Conservation (phyloP, 1,140 invertebrate species). For the Drosophila guanche region DNA sequence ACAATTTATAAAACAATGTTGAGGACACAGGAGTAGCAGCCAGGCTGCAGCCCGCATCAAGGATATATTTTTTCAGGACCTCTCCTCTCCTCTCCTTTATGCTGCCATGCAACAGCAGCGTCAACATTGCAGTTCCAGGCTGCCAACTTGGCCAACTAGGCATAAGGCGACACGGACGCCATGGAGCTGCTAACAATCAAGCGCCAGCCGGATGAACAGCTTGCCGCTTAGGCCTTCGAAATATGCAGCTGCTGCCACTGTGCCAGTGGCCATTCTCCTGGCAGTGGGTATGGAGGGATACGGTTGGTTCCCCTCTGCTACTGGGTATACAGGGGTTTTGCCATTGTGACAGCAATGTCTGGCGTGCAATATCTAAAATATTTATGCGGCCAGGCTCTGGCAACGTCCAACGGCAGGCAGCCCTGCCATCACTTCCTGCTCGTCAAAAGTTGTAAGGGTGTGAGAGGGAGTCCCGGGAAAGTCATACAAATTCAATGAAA, state of each 20-base stretch:
- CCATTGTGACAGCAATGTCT: conserved; percentile 38
- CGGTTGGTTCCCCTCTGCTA: no score
- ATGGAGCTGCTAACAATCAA: conserved; percentile 60
- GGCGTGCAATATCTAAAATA: conserved; percentile 72
- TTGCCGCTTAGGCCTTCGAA: conserved; percentile 65
- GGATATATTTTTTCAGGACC: conserved; percentile 33
- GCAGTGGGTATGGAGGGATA: no score
- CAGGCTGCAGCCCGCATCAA: conserved; percentile 32
- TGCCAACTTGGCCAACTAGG: conserved; percentile 73
- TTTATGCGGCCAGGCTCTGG: conserved; percentile 65
- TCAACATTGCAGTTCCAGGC: conserved; percentile 66
- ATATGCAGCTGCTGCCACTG: conserved; percentile 50
- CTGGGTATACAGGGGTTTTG: neutral
- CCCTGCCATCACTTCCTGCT: conserved; percentile 34
- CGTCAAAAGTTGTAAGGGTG: conserved; percentile 60
- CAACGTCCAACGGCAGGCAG: conserved; percentile 41
- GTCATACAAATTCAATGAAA: conserved; percentile 66
- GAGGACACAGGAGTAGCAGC: conserved; percentile 4
- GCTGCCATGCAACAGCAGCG: conserved; percentile 65
- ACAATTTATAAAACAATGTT: conserved; percentile 37
- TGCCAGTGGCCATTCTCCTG: neutral
- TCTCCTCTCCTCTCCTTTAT: conserved; percentile 2
- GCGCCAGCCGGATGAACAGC: conserved; percentile 72
- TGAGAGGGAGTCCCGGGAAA: conserved; percentile 6
- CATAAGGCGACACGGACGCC: conserved; percentile 23